Conservation (phyloP, 1,140 invertebrate genomes). For the Brachionus rubens region DNA sequence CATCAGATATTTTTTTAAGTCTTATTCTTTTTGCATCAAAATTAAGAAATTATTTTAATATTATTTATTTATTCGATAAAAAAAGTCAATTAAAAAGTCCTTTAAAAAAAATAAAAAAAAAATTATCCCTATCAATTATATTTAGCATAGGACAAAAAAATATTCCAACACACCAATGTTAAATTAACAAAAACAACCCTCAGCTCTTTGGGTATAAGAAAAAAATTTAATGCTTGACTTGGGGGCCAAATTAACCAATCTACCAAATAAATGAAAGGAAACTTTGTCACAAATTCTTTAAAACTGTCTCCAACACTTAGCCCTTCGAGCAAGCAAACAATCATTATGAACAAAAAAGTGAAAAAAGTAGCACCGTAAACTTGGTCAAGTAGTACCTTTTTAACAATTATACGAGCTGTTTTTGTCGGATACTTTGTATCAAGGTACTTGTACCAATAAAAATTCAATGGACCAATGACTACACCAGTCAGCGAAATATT, state of each 20-base stretch:
- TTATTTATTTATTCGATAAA: too few relatives aligned
- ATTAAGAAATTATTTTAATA: too few relatives aligned
- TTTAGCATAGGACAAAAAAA: constrained; percentile 50
- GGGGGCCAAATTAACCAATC: constrained; percentile 50
- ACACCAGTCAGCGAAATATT: constrained; percentile 46
- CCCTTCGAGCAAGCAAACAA: constrained; percentile 47
- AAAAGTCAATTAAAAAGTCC: too few relatives aligned
- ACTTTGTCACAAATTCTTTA: constrained; percentile 48
- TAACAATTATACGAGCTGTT: constrained; percentile 3
- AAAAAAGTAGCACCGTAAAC: constrained; percentile 48
- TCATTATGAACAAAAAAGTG: constrained; percentile 48
- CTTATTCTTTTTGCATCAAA: too few relatives aligned
- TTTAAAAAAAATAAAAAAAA: too few relatives aligned
- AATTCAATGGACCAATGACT: constrained; percentile 48
- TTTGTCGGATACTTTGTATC: constrained; percentile 47
- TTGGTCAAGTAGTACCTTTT: constrained; percentile 50
- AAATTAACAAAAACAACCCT: constrained; percentile 49
- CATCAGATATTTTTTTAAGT: too few relatives aligned
- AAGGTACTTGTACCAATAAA: constrained; percentile 48
- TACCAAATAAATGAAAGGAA: constrained; percentile 49
- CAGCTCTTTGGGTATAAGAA: constrained; percentile 47
- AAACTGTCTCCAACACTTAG: constrained; percentile 36
- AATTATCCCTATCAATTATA: constrained; percentile 48
- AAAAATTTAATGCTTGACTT: constrained; percentile 49
- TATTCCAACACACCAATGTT: constrained; percentile 48